Evolutionary conservation across 2,113 vertebrate species (phyloP), one percentile per base, ranked within the genome.

Genomic region (Onychostruthus taczanowskii): DNA sequence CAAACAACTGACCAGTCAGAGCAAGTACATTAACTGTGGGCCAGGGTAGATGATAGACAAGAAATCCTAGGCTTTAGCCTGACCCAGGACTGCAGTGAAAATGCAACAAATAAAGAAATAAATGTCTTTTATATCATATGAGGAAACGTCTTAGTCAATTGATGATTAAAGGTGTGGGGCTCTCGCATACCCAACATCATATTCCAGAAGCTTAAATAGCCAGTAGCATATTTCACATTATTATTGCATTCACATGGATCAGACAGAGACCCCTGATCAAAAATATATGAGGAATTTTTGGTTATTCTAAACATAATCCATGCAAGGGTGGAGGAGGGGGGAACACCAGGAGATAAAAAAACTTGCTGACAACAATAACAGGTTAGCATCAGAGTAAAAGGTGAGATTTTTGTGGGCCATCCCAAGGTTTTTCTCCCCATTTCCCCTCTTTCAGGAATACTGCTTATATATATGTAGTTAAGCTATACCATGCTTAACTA

Each of bases 311-410:
- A 35, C 15, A 41, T 31, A 66, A 49, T 30, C 41, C 3, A 2
- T 66, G 22, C n/a, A 86, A 69, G 19, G 14, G 1, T 16, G 2
- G 2, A 1, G 1, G 3, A 0, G 2, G 1, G n/a, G 19, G 19
- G 26, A 1, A 21, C 3, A 16, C 5, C 37, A 35, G 70, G 55
- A 75, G 33, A 23, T 21, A 44, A 64, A 68, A 68, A 68, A 87
- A 24, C 10, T 46, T 76, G 15, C 22, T 75, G 44, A 75, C 24
- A 55, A 33, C 7, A 81, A 31, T 13, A 75, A 21, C 35, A 63
- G 18, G 11, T 84, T 67, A 89, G 76, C 37, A 72, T 26, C 31
- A 59, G 23, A 77, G 20, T 22, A 21, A 80, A 83, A 80, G 28
- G 16, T 59, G 72, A 59, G 28, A 89, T 53, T 88, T 84, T 7